These are phyloP conservation scores for Prochilodus magdalenae DNA, from an alignment of 2,113 vertebrate species.

Conservation along the genomic window DNA sequence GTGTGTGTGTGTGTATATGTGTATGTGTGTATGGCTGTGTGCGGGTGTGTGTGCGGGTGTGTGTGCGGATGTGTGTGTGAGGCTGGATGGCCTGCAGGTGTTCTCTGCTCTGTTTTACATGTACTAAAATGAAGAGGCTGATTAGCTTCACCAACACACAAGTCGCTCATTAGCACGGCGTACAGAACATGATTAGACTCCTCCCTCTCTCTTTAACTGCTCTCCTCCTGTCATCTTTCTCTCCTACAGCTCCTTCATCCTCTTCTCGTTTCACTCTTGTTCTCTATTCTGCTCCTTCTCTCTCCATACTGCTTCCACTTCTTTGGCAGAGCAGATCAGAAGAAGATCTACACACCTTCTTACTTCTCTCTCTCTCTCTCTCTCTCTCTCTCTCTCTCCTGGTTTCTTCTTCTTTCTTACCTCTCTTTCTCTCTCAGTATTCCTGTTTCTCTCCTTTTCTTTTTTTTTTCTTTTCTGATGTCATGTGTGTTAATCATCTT, in stretches of 20 bases:
- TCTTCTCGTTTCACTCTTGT: neutral
- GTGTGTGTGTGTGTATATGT: too few relatives aligned
- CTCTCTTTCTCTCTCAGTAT: too few relatives aligned
- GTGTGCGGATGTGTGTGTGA: slow-evolving; percentile 12
- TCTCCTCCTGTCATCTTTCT: neutral
- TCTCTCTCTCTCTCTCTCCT: too few relatives aligned
- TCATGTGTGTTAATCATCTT: too few relatives aligned
- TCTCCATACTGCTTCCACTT: too few relatives aligned
- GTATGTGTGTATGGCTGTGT: too few relatives aligned
- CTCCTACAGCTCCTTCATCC: neutral
- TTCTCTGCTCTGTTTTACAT: slow-evolving; percentile 25
- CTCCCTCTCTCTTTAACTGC: slow-evolving; percentile 3
- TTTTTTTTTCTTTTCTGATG: neutral
- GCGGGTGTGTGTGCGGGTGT: too few relatives aligned
- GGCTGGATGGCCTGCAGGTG: slow-evolving; percentile 35
- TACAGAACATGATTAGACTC: slow-evolving; percentile 3
- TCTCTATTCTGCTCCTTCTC: too few relatives aligned
- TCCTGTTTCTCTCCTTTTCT: neutral
- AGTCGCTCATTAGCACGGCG: neutral
- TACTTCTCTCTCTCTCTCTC: neutral
- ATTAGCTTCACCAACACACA: slow-evolving; percentile 14
- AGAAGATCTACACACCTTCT: too few relatives aligned
- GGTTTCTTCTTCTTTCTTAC: too few relatives aligned
- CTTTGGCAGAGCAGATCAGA: too few relatives aligned
- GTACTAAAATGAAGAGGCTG: slow-evolving; percentile 7